These are phyloP conservation scores for Diabrotica balteata DNA, from an alignment of 2,888 invertebrate genomes.

Conservation along the genomic window DNA sequence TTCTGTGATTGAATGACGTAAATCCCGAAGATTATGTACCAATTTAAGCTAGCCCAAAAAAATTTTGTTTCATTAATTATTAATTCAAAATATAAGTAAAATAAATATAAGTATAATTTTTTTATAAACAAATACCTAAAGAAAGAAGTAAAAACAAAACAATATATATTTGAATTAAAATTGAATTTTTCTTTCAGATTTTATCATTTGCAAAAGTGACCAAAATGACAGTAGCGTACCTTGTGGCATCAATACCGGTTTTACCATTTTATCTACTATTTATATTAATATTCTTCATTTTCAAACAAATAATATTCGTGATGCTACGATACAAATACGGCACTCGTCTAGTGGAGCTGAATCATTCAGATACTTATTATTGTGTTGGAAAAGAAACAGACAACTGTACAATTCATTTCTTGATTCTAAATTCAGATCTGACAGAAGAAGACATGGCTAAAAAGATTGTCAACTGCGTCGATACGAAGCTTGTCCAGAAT, in stretches of 20 bases:
- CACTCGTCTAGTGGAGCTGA: background rate
- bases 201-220: too few species aligned
- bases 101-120: too few species aligned
- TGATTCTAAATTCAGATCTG: background rate
- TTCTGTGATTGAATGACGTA: too few species aligned
- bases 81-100: too few species aligned
- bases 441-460: constrained; percentile 3
- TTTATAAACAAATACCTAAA: too few species aligned
- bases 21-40: too few species aligned
- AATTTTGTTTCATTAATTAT: too few species aligned
- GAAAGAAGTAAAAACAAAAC: too few species aligned
- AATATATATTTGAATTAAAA: too few species aligned
- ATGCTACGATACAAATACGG: constrained; percentile 5
- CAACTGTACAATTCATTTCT: constrained; percentile 3
- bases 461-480: constrained; percentile 1
- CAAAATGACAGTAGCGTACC: background rate
- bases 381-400: constrained; percentile 1
- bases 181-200: too few species aligned
- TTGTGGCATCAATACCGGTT: constrained; percentile 6
- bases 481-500: constrained; percentile 10
- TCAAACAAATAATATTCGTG: constrained; percentile 1
- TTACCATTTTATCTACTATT: constrained; percentile 11
- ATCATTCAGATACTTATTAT: constrained; percentile 14
- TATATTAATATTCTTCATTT: background rate
- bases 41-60: too few species aligned